A percentile compares a stretch with the other conserved stretches of the same genome.
Conservation (phyloP, 2,113 vertebrate species). For the Grammomys surdaster region DNA sequence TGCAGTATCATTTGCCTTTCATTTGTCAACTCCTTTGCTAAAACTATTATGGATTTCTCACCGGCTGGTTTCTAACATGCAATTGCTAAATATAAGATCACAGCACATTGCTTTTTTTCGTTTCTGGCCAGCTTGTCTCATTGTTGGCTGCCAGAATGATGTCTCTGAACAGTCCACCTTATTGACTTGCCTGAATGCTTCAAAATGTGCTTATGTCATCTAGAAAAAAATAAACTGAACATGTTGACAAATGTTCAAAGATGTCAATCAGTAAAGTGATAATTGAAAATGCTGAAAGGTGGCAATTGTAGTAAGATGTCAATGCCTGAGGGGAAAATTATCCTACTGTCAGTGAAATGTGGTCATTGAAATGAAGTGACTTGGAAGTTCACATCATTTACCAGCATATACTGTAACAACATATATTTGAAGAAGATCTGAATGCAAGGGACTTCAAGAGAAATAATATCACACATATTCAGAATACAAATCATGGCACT, state of each 20-base stretch:
- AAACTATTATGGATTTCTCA: not conserved
- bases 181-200: conserved; percentile 2
- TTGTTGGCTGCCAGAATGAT: not conserved
- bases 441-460: not conserved
- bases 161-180: not conserved
- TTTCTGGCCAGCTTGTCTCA: not conserved
- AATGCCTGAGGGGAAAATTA: conserved; percentile 37
- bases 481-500: not conserved
- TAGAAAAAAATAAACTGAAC: not conserved
- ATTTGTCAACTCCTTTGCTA: not conserved
- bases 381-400: not conserved
- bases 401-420: not conserved
- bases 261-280: conserved; percentile 72
- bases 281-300: conserved; percentile 70
- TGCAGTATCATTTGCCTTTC: not conserved
- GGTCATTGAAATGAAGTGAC: not conserved
- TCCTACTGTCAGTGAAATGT: conserved; percentile 11
- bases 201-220: conserved; percentile 17
- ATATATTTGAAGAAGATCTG: not conserved
- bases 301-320: conserved; percentile 36
- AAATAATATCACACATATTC: not conserved
- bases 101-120: not conserved
- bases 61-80: not conserved
- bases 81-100: not conserved
- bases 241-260: conserved; percentile 74